Percentiles rank a stretch among this genome's conserved stretches.
phyloP scores from a whole-genome alignment of 2,888 invertebrate genomes.

The Siphonodentalium dalli region DNA sequence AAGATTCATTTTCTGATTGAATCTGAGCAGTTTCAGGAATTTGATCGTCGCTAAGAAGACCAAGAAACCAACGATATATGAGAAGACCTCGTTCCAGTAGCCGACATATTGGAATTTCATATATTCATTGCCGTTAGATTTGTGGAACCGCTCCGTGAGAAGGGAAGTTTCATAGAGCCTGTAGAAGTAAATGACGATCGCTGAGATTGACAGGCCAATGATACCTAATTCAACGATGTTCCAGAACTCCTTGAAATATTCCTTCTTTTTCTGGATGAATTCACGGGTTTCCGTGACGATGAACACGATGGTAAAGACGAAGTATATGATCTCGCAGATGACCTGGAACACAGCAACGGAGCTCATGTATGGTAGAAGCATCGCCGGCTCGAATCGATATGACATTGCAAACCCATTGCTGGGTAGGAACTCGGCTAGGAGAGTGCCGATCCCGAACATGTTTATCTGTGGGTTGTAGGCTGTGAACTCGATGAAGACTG shows the following conservation, averaged over 20 bases:
- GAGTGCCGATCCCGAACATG: constrained; percentile 57
- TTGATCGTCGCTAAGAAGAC: constrained; percentile 68
- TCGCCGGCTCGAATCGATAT: constrained; percentile 61
- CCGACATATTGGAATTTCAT: constrained; percentile 66
- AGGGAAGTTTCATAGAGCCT: constrained; percentile 52
- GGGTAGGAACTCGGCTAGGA: constrained; percentile 59
- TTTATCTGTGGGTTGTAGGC: constrained; percentile 67
- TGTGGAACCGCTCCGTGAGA: constrained; percentile 64
- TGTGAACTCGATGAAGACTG: constrained; percentile 69
- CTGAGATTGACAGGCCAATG: constrained; percentile 55
- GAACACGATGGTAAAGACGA: constrained; percentile 61
- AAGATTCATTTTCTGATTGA: constrained; percentile 64
- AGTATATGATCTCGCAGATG: constrained; percentile 52
- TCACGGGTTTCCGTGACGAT: constrained; percentile 55
- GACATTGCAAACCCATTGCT: constrained; percentile 57
- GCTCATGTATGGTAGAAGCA: constrained; percentile 57
- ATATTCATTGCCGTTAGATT: constrained; percentile 61
- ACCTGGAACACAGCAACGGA: constrained; percentile 55
- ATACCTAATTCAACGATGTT: constrained; percentile 55
- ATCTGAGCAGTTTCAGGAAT: constrained; percentile 67
- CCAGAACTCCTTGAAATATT: constrained; percentile 62
- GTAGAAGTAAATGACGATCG: constrained; percentile 61
- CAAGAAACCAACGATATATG: constrained; percentile 66
- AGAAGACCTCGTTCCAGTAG: constrained; percentile 66
- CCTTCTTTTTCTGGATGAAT: constrained; percentile 47